Conservation (phyloP, 2,888 invertebrate species). For the Sepioteuthis lessoniana region DNA sequence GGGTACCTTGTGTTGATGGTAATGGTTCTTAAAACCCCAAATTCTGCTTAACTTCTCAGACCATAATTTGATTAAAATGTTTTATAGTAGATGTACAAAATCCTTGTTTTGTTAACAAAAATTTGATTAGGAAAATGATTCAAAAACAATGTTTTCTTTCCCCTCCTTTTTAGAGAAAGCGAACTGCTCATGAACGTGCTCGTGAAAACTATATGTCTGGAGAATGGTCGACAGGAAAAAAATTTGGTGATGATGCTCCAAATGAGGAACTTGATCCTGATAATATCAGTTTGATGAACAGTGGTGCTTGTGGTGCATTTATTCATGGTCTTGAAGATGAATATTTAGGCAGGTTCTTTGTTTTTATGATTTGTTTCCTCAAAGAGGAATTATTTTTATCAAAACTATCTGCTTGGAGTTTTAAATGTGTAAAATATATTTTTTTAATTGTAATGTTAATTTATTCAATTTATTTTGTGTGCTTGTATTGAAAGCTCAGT, state of each 20-base stretch:
- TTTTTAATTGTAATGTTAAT: too few species aligned
- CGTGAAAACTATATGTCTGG: constrained; percentile 88
- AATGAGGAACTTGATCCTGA: constrained; percentile 85
- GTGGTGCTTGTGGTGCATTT: constrained; percentile 97
- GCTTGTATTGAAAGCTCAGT: too few species aligned
- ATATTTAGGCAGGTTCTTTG: constrained; percentile 82
- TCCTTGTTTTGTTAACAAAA: not conserved
- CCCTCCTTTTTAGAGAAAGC: constrained; percentile 82
- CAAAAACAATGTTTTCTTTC: not conserved
- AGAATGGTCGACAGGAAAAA: constrained; percentile 93
- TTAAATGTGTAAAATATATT: too few species aligned
- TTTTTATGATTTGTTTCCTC: not conserved
- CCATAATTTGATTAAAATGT: too few species aligned
- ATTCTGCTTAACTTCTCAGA: too few species aligned
- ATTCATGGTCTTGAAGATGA: constrained; percentile 99
- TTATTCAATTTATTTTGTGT: too few species aligned
- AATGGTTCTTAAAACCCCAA: too few species aligned
- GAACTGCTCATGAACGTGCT: constrained; percentile 88
- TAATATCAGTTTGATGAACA: constrained; percentile 86
- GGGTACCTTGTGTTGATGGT: too few species aligned
- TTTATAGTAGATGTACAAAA: too few species aligned
- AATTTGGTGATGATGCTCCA: constrained; percentile 88
- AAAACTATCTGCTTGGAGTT: too few species aligned
- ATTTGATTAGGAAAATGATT: not conserved
- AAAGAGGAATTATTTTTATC: too few species aligned